A percentile compares a stretch with the other conserved stretches of the same genome.
phyloP scores from a whole-genome alignment of 2,797 vertebrate genomes.

The Apogon hyalosoma region DNA sequence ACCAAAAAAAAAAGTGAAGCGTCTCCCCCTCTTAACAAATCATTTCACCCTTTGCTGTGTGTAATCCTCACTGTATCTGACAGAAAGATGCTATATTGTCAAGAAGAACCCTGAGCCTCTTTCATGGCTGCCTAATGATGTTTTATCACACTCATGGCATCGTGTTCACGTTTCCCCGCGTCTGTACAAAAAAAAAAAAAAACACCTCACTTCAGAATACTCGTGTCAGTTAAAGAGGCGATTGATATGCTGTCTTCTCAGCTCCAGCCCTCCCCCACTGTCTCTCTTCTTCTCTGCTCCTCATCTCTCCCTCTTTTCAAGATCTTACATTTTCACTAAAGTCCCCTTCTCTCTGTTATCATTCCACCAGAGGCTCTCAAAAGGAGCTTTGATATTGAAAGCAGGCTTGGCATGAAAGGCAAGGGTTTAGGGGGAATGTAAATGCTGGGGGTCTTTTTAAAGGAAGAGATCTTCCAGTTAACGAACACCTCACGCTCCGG shows the following conservation, averaged over 20 bases:
- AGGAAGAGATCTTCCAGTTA: conserved; percentile 79
- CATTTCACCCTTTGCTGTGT: conserved; percentile 41
- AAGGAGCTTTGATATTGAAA: conserved; percentile 87
- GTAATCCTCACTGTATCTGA: conserved; percentile 70
- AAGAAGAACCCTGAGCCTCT: conserved; percentile 51
- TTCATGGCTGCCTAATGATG: conserved; percentile 73
- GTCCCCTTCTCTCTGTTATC: conserved; percentile 81
- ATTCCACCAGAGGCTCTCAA: conserved; percentile 82
- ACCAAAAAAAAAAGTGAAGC: conserved; percentile 24
- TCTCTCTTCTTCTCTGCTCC: conserved; percentile 55
- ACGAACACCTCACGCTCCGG: conserved; percentile 70
- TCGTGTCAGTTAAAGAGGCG: conserved; percentile 78
- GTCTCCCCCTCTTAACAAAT: conserved; percentile 38
- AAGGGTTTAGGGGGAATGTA: conserved; percentile 79
- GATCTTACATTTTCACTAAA: conserved; percentile 83
- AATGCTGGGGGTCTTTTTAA: conserved; percentile 80
- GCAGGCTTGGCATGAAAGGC: conserved; percentile 81
- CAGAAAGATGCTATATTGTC: conserved; percentile 63
- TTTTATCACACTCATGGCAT: conserved; percentile 69
- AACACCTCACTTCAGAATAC: conserved; percentile 60
- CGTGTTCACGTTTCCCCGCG: conserved; percentile 64
- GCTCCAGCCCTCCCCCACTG: conserved; percentile 42
- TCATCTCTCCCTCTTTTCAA: conserved; percentile 73
- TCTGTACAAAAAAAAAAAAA: conserved; percentile 51
- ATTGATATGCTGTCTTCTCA: conserved; percentile 72